Percentiles rank a stretch among this genome's conserved stretches.
These are phyloP conservation scores for Emys orbicularis DNA, from an alignment of 2,797 vertebrate genomes.

Conservation along the genomic window DNA sequence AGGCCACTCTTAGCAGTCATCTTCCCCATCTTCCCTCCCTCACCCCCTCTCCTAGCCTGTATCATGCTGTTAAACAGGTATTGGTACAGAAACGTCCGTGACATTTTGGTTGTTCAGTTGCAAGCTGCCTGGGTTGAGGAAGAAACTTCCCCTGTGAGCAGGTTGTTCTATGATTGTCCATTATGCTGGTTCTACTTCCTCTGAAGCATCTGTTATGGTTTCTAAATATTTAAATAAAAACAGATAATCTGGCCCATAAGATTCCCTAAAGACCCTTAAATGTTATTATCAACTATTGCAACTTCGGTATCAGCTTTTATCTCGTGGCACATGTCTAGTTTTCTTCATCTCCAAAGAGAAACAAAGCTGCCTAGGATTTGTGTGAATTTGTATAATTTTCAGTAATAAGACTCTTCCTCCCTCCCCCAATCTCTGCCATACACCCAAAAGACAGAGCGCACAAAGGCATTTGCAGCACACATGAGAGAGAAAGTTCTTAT, in stretches of 20 bases:
- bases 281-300: not conserved
- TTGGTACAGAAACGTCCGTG: not conserved
- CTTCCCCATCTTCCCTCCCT: not conserved
- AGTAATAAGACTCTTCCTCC: not conserved
- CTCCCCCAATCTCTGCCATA: not conserved
- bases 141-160: not conserved
- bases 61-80: fast-evolving
- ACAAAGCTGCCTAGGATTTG: not conserved
- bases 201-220: not conserved
- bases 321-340: fast-evolving
- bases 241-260: not conserved
- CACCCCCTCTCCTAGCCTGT: fast-evolving
- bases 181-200: not conserved
- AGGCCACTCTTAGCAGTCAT: not conserved
- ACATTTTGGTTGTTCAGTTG: not conserved
- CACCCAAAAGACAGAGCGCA: fast-evolving
- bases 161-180: not conserved
- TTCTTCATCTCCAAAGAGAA: not conserved
- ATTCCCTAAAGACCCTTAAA: not conserved
- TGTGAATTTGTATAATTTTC: not conserved
- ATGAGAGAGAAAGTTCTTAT: not conserved
- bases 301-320: not conserved
- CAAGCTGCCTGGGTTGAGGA: not conserved
- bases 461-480: not conserved
- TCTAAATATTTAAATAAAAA: constrained; percentile 8